phyloP scores from a whole-genome alignment of 2,888 invertebrate genomes.

The Agriopis leucophaearia region DNA sequence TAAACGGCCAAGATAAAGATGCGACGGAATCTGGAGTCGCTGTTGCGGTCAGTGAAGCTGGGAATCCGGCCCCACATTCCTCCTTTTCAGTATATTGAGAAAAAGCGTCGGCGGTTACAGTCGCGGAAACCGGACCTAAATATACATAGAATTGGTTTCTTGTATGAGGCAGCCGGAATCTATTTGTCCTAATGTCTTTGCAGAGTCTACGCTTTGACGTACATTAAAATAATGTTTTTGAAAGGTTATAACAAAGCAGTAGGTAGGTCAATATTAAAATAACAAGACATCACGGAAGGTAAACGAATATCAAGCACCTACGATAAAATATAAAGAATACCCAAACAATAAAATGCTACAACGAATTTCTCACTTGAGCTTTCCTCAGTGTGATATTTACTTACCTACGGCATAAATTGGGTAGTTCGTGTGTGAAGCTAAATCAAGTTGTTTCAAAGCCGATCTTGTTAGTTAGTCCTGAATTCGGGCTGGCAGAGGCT shows the following conservation, averaged over 20 bases:
- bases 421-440: constrained; percentile 15
- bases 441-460: constrained; percentile 26
- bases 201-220: background rate
- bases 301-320: background rate
- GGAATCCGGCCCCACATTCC: constrained; percentile 37
- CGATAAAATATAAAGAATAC: background rate
- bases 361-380: background rate
- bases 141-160: constrained; percentile 17
- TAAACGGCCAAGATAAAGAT: constrained; percentile 78
- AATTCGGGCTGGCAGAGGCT: constrained; percentile 1
- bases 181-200: constrained; percentile 13
- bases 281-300: too few species aligned
- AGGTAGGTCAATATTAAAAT: too few species aligned
- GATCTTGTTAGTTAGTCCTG: constrained; percentile 16
- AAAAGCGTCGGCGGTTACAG: constrained; percentile 12
- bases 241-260: too few species aligned
- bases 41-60: constrained; percentile 63
- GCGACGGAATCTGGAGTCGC: constrained; percentile 58
- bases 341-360: background rate
- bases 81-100: constrained; percentile 21
- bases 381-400: constrained; percentile 12
- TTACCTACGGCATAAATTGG: constrained; percentile 9
- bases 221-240: too few species aligned
- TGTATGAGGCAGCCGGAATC: constrained; percentile 3
- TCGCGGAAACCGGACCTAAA: constrained; percentile 14